A percentile compares a stretch with the other conserved stretches of the same genome.
Evolutionary conservation across 2,888 invertebrate species (phyloP).

Genomic region (Acleris literana): DNA sequence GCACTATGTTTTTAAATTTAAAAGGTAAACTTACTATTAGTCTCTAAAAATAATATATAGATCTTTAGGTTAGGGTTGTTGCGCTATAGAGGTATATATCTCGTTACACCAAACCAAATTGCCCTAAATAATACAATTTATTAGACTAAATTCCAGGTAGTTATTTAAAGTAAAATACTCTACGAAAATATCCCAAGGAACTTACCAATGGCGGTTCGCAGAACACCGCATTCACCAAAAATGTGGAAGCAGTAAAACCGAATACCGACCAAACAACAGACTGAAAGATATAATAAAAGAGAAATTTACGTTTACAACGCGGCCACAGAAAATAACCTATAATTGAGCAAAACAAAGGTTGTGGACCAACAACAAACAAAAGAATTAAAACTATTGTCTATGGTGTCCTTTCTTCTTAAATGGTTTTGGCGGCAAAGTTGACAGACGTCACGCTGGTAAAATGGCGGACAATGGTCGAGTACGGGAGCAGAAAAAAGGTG

Average conservation of each 20-base stretch:
- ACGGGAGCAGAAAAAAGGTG: constrained; percentile 58
- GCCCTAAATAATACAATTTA: not conserved
- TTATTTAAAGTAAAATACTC: not conserved
- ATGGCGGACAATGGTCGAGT: constrained; percentile 49
- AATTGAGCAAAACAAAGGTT: constrained; percentile 79
- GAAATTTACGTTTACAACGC: constrained; percentile 62
- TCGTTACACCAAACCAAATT: not conserved
- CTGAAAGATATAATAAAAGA: constrained; percentile 58
- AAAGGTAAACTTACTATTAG: too few species aligned
- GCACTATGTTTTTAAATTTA: too few species aligned
- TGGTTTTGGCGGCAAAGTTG: constrained; percentile 70
- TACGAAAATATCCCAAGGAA: constrained; percentile 20
- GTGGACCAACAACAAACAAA: constrained; percentile 62
- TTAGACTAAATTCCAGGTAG: constrained; percentile 1
- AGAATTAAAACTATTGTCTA: constrained; percentile 53
- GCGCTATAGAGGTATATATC: too few species aligned
- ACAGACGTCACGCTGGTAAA: constrained; percentile 68
- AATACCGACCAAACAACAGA: constrained; percentile 46
- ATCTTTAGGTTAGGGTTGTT: too few species aligned
- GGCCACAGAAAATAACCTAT: constrained; percentile 68
- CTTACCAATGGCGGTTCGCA: constrained; percentile 47
- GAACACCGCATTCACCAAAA: constrained; percentile 53
- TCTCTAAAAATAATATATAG: too few species aligned
- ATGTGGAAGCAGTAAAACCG: constrained; percentile 73
- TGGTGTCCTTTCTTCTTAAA: constrained; percentile 39